Evolutionary conservation across 2,797 vertebrate genomes (phyloP).

Genomic region (Eospalax fontanierii): DNA sequence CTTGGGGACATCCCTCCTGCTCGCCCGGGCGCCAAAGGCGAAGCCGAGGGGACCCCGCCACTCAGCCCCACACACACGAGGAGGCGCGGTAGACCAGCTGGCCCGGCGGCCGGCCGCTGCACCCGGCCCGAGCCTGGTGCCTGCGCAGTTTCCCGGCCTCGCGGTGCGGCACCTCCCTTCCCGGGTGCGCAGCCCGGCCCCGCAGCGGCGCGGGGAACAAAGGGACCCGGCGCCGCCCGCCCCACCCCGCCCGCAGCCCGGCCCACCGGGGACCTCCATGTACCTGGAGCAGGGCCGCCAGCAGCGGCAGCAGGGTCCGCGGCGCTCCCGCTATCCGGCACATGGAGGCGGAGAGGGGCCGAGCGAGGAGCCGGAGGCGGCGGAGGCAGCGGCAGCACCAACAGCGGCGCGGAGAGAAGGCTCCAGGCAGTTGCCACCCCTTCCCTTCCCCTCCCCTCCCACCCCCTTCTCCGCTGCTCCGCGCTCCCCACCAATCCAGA

Average conservation of each 20-base stretch:
- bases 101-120: not conserved
- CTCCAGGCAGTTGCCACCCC: slow-evolving; percentile 82
- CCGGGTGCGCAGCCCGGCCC: slow-evolving; percentile 81
- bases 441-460: slow-evolving; percentile 73
- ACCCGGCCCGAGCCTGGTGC: slow-evolving; percentile 19
- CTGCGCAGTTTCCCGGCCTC: slow-evolving; percentile 71
- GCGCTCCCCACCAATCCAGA: slow-evolving; percentile 84
- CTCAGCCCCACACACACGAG: not conserved
- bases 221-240: slow-evolving; percentile 86
- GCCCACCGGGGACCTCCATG: slow-evolving; percentile 60
- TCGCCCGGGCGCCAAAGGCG: not conserved
- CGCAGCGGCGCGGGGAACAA: slow-evolving; percentile 89
- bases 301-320: slow-evolving; percentile 88
- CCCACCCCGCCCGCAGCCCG: slow-evolving; percentile 71
- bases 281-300: slow-evolving; percentile 91
- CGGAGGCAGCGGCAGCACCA: slow-evolving; percentile 79
- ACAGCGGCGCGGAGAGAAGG: slow-evolving; percentile 76
- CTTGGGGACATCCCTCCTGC: not conserved
- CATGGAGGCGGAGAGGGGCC: slow-evolving; percentile 90
- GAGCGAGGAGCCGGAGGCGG: slow-evolving; percentile 84
- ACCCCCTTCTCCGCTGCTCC: slow-evolving; percentile 77
- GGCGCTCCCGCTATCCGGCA: slow-evolving; percentile 89
- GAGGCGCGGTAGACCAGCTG: not conserved
- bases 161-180: slow-evolving; percentile 82
- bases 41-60: not conserved